Percentiles rank a stretch among this genome's conserved stretches.
These are phyloP conservation scores for Peromyscus aztecus DNA, from an alignment of 2,797 vertebrate genomes.

Conservation along the genomic window DNA sequence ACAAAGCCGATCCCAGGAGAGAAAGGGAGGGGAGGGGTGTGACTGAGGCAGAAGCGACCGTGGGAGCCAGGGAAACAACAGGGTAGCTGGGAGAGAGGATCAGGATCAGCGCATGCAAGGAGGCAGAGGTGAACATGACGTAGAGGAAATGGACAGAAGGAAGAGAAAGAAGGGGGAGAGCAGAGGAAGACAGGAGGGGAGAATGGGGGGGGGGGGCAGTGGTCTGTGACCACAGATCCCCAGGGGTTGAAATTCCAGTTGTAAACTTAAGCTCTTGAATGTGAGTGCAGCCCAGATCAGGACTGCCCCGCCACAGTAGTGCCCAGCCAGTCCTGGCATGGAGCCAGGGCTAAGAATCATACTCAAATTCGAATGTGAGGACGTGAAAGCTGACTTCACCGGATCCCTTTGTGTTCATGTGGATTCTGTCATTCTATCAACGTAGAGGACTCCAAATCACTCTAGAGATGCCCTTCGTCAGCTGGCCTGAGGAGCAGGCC, in stretches of 20 bases:
- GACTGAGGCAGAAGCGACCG: not conserved
- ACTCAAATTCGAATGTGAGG: not conserved
- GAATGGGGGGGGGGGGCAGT: fast-evolving
- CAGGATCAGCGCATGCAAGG: not conserved
- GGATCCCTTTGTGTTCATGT: not conserved
- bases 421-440: not conserved
- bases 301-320: not conserved
- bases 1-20: not conserved
- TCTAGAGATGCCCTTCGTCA: fast-evolving
- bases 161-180: not conserved
- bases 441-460: not conserved
- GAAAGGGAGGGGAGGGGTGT: not conserved
- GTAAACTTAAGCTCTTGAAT: not conserved
- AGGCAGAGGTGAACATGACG: not conserved
- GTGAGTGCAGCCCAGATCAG: not conserved
- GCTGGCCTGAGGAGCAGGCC: not conserved
- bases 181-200: not conserved
- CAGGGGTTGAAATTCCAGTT: not conserved
- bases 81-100: not conserved
- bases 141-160: not conserved
- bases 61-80: not conserved
- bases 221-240: not conserved
- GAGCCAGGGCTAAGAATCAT: not conserved
- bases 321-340: not conserved
- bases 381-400: not conserved